Evolutionary conservation across 2,888 invertebrate species (phyloP).

Genomic region (Drosophila merina): DNA sequence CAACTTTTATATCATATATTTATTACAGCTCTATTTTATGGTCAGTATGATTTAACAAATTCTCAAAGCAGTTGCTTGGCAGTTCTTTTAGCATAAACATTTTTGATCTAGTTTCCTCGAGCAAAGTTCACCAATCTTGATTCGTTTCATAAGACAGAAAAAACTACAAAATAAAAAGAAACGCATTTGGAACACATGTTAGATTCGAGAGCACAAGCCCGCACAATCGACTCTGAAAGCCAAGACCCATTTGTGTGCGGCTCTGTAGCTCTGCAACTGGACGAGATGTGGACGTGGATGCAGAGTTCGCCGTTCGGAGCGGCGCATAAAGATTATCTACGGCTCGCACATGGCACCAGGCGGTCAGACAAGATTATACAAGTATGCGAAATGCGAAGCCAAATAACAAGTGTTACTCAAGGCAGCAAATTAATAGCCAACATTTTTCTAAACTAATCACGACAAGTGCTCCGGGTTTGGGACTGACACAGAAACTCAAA

Average conservation of each 20-base stretch:
- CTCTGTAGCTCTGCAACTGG: slow-evolving; percentile 7
- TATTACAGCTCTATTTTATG: not conserved
- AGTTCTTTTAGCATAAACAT: not conserved
- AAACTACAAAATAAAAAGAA: slow-evolving; percentile 10
- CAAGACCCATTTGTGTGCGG: slow-evolving; percentile 29
- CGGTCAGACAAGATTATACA: slow-evolving; percentile 51
- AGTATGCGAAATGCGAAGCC: slow-evolving; percentile 36
- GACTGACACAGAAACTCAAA: slow-evolving; percentile 46
- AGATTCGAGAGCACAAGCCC: slow-evolving; percentile 32
- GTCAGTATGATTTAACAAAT: not conserved
- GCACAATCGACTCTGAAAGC: slow-evolving; percentile 19
- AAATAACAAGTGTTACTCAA: slow-evolving; percentile 64
- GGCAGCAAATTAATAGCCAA: slow-evolving; percentile 56
- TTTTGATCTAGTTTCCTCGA: slow-evolving; percentile 7
- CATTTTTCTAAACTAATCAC: slow-evolving; percentile 60
- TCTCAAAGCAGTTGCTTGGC: not conserved
- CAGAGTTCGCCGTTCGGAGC: slow-evolving; percentile 13
- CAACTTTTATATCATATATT: not conserved
- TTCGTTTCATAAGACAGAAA: slow-evolving; percentile 21
- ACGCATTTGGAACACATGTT: slow-evolving; percentile 29
- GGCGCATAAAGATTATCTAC: slow-evolving; percentile 49
- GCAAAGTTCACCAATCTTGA: slow-evolving; percentile 11
- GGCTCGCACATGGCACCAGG: slow-evolving; percentile 49
- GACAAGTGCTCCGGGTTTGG: slow-evolving; percentile 54
- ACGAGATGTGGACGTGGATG: slow-evolving; percentile 7